phyloP scores from a whole-genome alignment of 1,140 invertebrate species.

The Zaprionus kolodkinae region DNA sequence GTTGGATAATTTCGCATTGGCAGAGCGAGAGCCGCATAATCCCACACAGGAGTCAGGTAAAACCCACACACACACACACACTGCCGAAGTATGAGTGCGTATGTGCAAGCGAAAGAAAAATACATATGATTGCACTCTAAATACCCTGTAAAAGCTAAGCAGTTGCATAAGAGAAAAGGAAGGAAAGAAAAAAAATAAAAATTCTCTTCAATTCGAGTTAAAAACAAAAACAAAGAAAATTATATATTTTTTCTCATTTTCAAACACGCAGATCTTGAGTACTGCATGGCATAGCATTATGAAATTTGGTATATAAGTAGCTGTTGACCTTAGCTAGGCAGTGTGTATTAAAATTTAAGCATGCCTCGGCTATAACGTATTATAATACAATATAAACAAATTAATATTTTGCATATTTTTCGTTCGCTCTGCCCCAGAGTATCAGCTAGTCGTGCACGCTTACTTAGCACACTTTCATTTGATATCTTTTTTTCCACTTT shows the following conservation, averaged over 20 bases:
- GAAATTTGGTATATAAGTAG: background rate
- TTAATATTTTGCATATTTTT: background rate
- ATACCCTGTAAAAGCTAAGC: constrained; percentile 31
- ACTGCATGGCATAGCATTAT: background rate
- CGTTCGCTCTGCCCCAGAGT: background rate
- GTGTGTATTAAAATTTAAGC: background rate
- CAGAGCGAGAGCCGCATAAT: constrained; percentile 65
- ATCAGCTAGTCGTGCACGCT: background rate
- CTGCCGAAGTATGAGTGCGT: constrained; percentile 27
- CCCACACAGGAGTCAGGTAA: constrained; percentile 73
- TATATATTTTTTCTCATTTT: background rate
- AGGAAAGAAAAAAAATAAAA: background rate
- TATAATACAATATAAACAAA: background rate
- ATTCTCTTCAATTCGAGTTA: background rate
- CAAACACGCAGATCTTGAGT: background rate
- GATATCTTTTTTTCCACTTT: constrained; percentile 22
- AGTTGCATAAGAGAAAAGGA: no score
- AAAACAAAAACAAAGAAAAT: background rate
- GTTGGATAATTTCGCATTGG: constrained; percentile 82
- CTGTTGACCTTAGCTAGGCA: background rate
- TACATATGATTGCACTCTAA: constrained; percentile 60
- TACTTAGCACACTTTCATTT: background rate
- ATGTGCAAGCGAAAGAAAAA: constrained; percentile 5
- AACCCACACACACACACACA: constrained; percentile 43
- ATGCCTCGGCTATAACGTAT: background rate